phyloP scores from a whole-genome alignment of 2,113 vertebrate genomes.

The Sterna hirundo region DNA sequence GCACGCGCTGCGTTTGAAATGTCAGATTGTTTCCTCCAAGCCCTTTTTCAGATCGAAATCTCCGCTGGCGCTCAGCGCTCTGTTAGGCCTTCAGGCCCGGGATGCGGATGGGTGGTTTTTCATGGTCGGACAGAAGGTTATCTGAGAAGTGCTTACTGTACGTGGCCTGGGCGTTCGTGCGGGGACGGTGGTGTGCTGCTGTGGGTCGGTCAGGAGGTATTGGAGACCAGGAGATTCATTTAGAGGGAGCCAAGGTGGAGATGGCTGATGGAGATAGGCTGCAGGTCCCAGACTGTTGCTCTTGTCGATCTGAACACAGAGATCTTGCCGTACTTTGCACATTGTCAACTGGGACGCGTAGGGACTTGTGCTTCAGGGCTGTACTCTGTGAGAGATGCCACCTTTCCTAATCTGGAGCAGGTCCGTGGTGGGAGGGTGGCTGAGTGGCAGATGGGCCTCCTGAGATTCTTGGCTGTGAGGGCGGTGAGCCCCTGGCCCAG shows the following conservation, averaged over 20 bases:
- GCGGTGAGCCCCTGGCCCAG: neutral
- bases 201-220: neutral
- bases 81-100: rapidly evolving
- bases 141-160: neutral
- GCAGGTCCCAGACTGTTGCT: neutral
- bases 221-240: neutral
- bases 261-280: neutral
- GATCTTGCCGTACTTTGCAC: rapidly evolving
- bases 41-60: neutral
- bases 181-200: neutral
- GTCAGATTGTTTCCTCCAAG: neutral
- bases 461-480: neutral
- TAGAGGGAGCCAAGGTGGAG: neutral
- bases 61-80: neutral
- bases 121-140: neutral
- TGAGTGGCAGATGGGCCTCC: neutral
- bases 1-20: neutral
- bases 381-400: neutral
- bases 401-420: neutral
- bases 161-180: neutral
- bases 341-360: rapidly evolving
- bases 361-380: neutral
- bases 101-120: neutral
- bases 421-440: neutral
- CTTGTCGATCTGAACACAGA: rapidly evolving